These are phyloP conservation scores for Laupala kohalensis DNA, from an alignment of 1,140 invertebrate species.

Conservation along the genomic window DNA sequence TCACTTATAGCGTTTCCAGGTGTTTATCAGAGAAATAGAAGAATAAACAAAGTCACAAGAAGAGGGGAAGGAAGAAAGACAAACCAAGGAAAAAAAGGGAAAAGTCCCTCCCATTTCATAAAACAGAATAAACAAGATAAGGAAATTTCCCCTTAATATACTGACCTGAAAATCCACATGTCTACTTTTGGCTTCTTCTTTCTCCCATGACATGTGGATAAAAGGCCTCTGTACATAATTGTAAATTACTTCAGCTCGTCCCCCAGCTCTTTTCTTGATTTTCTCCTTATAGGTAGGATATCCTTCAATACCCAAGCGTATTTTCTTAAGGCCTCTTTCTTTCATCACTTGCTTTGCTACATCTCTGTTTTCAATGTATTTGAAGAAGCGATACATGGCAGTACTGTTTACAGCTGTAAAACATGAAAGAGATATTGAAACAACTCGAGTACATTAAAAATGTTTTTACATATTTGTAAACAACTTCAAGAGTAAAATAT, in stretches of 20 bases:
- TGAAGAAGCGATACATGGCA: conserved; percentile 94
- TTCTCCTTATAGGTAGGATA: conserved; percentile 99
- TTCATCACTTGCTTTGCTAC: conserved; percentile 98
- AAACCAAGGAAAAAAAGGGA: too few species aligned
- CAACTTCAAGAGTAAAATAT: too few species aligned
- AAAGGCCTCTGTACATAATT: conserved; percentile 99
- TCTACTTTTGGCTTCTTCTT: conserved; percentile 95
- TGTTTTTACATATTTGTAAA: too few species aligned
- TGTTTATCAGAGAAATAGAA: too few species aligned
- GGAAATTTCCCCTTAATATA: background rate
- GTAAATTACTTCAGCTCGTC: conserved; percentile 91
- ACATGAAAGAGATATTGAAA: too few species aligned
- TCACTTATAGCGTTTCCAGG: too few species aligned
- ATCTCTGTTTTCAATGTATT: conserved; percentile 98
- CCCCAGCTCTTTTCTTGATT: conserved; percentile 69
- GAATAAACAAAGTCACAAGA: too few species aligned
- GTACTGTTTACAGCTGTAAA: conserved; percentile 68
- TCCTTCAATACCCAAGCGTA: conserved; percentile 96
- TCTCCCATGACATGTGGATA: conserved; percentile 99
- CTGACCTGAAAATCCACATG: conserved; percentile 87
- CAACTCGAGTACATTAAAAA: too few species aligned
- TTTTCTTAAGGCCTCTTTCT: conserved; percentile 95
- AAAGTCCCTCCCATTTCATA: too few species aligned
- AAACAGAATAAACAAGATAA: background rate
- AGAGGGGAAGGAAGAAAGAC: too few species aligned